Evolutionary conservation across 2,113 vertebrate genomes (phyloP), one percentile per base, ranked within the genome.

Genomic region (Oryzias curvinotus): DNA sequence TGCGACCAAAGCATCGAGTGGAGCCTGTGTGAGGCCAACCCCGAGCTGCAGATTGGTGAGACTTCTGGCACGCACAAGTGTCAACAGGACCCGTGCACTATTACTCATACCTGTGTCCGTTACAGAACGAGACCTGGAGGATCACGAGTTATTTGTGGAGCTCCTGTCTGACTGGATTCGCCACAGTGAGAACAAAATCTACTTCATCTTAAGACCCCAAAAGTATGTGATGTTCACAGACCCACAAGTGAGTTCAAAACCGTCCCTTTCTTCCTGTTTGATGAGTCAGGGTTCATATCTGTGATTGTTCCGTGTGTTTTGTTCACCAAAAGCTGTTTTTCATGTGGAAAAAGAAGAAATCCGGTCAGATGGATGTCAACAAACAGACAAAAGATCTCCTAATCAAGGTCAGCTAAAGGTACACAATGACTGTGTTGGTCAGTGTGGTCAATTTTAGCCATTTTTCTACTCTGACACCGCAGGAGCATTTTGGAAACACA

Each of bases 181-280:
- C 65, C 91, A 95, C 85, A 95, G 85, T 41, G 92, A 95, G 78
- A 98, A 98, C 86, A 93, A 92, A 85, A 74, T 98, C 47, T 43
- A 92, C 14, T 98, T 98, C 88, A 73, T 93, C 69, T 89, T 92
- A 56, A 93, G 89, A 80, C 91, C 90, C 25, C 90, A 95, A 86
- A 98, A 95, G 85, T 96, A 97, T 3, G 89, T 92, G 51, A 88
- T 98, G 78, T 98, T 98, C 92, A 98, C 91, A 89, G 93, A 96
- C 23, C 96, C 96, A 10, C 95, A 98, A 93, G 96, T 95, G 58
- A 12, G 67, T 18, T 5, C 25, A 5, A 12, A 17, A 36, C 19
- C n/a, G 8, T 3, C 2, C n/a, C 16, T 46, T 46, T 43, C 7
- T 42, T 63, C 17, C 44, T 1, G 2, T 48, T 30, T 21, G 1